These are phyloP conservation scores for Channallabes apus DNA, from an alignment of 2,797 vertebrate genomes.

Conservation along the genomic window DNA sequence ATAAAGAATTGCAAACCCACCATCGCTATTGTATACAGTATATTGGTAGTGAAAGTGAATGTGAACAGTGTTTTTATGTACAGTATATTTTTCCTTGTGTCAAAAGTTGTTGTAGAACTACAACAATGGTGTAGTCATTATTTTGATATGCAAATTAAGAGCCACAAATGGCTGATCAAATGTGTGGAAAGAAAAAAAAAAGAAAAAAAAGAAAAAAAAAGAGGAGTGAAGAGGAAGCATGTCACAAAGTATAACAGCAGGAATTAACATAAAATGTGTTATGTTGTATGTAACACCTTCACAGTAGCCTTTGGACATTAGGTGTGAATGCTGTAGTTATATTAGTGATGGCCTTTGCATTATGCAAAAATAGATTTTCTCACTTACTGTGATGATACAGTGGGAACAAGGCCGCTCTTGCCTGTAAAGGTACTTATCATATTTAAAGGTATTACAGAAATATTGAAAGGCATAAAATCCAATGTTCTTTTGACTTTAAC, in stretches of 20 bases:
- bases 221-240: neutral
- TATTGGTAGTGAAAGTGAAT: neutral
- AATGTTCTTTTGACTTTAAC: neutral
- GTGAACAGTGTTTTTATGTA: neutral
- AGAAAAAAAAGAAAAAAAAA: neutral
- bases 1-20: neutral
- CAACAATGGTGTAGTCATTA: neutral
- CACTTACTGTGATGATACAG: neutral
- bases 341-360: constrained; percentile 11
- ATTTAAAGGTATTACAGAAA: neutral
- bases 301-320: constrained; percentile 36
- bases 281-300: constrained; percentile 16
- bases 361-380: constrained; percentile 17
- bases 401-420: neutral
- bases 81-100: neutral
- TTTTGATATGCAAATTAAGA: neutral
- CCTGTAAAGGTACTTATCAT: neutral
- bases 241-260: constrained; percentile 28
- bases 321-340: constrained; percentile 17
- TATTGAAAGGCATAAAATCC: neutral
- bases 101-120: neutral
- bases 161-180: constrained; percentile 15
- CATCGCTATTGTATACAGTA: neutral
- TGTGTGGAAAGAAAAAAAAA: neutral
- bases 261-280: constrained; percentile 19